Evolutionary conservation across 2,113 vertebrate species (phyloP), one percentile per base, ranked within the genome.

Genomic region (Channa argus): DNA sequence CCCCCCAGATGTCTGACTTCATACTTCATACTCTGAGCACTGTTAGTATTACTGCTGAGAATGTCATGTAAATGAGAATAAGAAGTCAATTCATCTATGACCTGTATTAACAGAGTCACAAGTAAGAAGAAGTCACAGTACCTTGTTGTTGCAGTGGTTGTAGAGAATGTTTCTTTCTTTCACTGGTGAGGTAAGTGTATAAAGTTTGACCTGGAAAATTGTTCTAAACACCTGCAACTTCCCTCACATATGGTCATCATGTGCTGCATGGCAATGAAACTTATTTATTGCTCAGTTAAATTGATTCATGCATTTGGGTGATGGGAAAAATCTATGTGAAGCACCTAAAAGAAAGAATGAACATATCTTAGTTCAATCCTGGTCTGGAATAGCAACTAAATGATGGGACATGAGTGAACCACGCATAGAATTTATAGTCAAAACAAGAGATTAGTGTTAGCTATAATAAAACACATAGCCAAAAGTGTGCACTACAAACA

Each of bases 271-370:
- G 44, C 62, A 51, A 65, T 63, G 15, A 69, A 14, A 67, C 3
- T 34, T 67, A 49, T 74, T 83, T 77, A 74, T 36, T 15, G 50
- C 37, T 24, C 13, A 2, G 11, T 83, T 78, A 50, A 82, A 74
- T 71, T 52, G 2, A 70, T 66, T 74, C 24, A 76, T 55, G 12
- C 4, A 0, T 63, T 61, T 53, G 7, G 38, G 6, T 75, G 61
- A 63, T 62, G 64, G 74, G 24, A 74, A 83, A 54, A 62, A 24
- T 24, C 24, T 46, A 7, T 53, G n/a, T 14, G 2, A 79, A 76
- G 14, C 49, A 47, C 52, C 15, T 34, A 37, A 37, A 74, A 33
- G 47, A 47, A 12, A 52, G 36, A 72, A 50, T 62, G 1, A 8
- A 3, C 6, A 11, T 59, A 45, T 63, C 73, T 59, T 45, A 44